Base-by-base conservation (phyloP, 2,888 invertebrate genomes). In the Polymixis flavicincta region DNA sequence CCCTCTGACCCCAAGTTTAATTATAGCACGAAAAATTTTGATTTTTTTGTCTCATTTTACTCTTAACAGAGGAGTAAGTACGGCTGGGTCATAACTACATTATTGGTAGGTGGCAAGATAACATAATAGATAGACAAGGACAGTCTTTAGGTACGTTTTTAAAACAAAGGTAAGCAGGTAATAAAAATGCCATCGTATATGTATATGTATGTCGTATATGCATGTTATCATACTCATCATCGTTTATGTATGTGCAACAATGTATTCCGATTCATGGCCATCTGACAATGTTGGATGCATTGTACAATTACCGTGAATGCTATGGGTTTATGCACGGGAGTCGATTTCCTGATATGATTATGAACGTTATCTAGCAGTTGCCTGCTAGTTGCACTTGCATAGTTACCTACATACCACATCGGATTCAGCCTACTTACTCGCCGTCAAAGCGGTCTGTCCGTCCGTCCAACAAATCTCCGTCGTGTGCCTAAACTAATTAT, bases 241-340 rank as follows among this genome's bases (percentile, higher is more conserved):
- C n/a, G n/a, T n/a, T n/a, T n/a, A n/a, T n/a, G n/a, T n/a, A n/a
- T n/a, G n/a, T n/a, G n/a, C n/a, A 52, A 83, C 83, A 78, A 60
- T 68, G 45, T 60, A 22, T 9, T 54, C 22, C 0, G 14, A 69
- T n/a, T 72, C 68, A 78, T 57, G 73, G 68, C 55, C 65, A 68
- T 22, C 28, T 83, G 25, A 69, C 55, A 79, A 65, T 54, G 32
- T 66, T 55, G n/a, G 11, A 74, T 55, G 57, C 57, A 64, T 57
- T 59, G 45, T 50, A 37, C 52, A 64, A 80, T 68, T 60, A 74
- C 67, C 60, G 57, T 82, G 66, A 61, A 61, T 52, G 50, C 14
- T 13, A 65, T 65, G 65, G 48, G 14, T 32, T 81, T 60, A 54
- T 25, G 74, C 42, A 74, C 48, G 42, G 42, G 14, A 42, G 54